phyloP scores from a whole-genome alignment of 1,140 invertebrate genomes.

The Hormaphis cornu region DNA sequence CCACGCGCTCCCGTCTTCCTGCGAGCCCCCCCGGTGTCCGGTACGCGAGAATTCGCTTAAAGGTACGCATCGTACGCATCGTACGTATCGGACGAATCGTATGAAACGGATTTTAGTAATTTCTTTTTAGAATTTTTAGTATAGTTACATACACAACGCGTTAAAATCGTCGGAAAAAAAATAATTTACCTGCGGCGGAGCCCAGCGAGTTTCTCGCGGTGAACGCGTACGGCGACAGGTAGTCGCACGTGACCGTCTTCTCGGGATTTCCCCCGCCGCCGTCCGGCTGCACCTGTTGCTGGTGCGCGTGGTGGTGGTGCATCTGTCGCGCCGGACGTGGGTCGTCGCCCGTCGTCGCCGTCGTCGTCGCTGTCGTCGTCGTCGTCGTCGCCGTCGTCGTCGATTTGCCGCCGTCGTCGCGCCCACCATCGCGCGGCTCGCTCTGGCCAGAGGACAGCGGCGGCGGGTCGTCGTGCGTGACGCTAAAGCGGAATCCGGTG shows the following conservation, averaged over 20 bases:
- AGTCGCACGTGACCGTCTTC: slow-evolving; percentile 33
- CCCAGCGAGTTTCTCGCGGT: slow-evolving; percentile 36
- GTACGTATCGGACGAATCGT: too few relatives aligned
- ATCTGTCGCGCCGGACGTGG: background rate
- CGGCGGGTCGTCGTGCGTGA: slow-evolving; percentile 22
- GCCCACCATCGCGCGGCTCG: slow-evolving; percentile 9
- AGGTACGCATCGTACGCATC: too few relatives aligned
- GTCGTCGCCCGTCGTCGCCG: background rate
- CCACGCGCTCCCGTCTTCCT: too few relatives aligned
- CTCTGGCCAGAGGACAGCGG: slow-evolving; percentile 6
- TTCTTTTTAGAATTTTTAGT: too few relatives aligned
- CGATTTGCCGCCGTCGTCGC: background rate
- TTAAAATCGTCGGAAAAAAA: too few relatives aligned
- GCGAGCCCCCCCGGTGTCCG: too few relatives aligned
- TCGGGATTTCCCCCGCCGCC: background rate
- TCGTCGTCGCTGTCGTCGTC: background rate
- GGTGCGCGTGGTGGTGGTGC: background rate
- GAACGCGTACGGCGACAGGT: slow-evolving; percentile 35
- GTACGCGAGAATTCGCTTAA: too few relatives aligned
- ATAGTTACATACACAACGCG: too few relatives aligned
- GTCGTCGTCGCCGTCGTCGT: background rate
- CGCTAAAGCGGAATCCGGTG: slow-evolving; percentile 26
- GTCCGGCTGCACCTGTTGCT: background rate
- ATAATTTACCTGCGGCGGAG: slow-evolving; percentile 35
- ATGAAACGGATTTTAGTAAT: too few relatives aligned